Evolutionary conservation across 2,888 invertebrate species (phyloP).

Genomic region (Lycophotia porphyrea): DNA sequence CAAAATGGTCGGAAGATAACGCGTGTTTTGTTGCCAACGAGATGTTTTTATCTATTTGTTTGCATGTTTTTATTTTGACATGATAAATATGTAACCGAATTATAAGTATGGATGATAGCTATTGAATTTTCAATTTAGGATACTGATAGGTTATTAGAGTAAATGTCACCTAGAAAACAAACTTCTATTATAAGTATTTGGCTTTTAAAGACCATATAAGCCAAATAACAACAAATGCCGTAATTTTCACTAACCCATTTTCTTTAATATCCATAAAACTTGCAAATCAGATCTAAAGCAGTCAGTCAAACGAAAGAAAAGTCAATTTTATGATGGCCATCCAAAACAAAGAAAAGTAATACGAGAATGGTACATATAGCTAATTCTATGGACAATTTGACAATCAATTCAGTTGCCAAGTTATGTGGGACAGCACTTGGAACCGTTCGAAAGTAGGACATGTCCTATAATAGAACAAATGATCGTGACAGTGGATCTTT

Average conservation of each 20-base stretch:
- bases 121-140: neutral
- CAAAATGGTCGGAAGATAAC: slow-evolving; percentile 33
- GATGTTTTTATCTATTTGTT: slow-evolving; percentile 18
- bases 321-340: slow-evolving; percentile 4
- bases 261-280: slow-evolving; percentile 11
- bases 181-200: neutral
- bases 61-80: neutral
- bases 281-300: slow-evolving; percentile 6
- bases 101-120: neutral
- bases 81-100: neutral
- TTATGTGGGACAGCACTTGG: slow-evolving; percentile 39
- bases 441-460: slow-evolving; percentile 36
- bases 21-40: slow-evolving; percentile 26
- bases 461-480: slow-evolving; percentile 28
- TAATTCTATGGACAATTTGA: slow-evolving; percentile 49
- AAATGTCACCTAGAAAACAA: neutral
- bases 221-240: neutral
- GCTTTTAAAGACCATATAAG: neutral
- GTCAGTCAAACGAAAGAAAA: slow-evolving; percentile 21
- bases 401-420: slow-evolving; percentile 48
- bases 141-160: neutral
- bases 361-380: slow-evolving; percentile 22
- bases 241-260: slow-evolving; percentile 10
- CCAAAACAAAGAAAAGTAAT: slow-evolving; percentile 31
- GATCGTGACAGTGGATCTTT: slow-evolving; percentile 27